These are phyloP conservation scores for Drosophila robusta DNA, from an alignment of 2,888 invertebrate species.

Conservation along the genomic window DNA sequence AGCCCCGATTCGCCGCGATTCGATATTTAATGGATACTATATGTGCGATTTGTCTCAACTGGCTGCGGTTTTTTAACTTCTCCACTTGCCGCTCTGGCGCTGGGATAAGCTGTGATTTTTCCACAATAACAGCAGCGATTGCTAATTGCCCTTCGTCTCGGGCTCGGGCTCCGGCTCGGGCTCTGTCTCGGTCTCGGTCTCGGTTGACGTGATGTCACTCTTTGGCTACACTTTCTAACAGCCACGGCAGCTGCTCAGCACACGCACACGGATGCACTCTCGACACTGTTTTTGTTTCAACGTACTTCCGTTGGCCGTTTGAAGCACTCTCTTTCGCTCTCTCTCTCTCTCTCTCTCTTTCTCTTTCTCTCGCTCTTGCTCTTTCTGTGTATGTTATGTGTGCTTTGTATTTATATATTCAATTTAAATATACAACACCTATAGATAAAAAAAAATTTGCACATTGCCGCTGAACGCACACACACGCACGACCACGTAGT, in stretches of 20 bases:
- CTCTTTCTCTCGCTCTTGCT: conserved; percentile 5
- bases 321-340: conserved; percentile 17
- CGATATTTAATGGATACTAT: conserved; percentile 30
- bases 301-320: conserved; percentile 50
- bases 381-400: conserved; percentile 20
- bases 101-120: conserved; percentile 15
- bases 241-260: conserved; percentile 56
- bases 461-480: conserved; percentile 67
- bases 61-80: conserved; percentile 29
- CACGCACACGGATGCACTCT: conserved; percentile 54
- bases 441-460: conserved; percentile 79
- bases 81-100: conserved; percentile 6
- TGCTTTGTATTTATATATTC: conserved; percentile 67
- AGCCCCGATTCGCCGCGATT: conserved; percentile 29
- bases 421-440: conserved; percentile 76
- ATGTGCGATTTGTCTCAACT: conserved; percentile 39
- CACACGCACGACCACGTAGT: conserved; percentile 54
- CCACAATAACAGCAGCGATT: conserved; percentile 25
- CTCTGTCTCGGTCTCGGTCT: conserved; percentile 5
- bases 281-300: conserved; percentile 26
- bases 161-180: conserved; percentile 3
- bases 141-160: conserved; percentile 38
- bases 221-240: conserved; percentile 72
- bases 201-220: conserved; percentile 69
- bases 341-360: conserved; percentile 12